Base-by-base conservation (phyloP, 2,113 vertebrate genomes). In the Pithys albifrons region DNA sequence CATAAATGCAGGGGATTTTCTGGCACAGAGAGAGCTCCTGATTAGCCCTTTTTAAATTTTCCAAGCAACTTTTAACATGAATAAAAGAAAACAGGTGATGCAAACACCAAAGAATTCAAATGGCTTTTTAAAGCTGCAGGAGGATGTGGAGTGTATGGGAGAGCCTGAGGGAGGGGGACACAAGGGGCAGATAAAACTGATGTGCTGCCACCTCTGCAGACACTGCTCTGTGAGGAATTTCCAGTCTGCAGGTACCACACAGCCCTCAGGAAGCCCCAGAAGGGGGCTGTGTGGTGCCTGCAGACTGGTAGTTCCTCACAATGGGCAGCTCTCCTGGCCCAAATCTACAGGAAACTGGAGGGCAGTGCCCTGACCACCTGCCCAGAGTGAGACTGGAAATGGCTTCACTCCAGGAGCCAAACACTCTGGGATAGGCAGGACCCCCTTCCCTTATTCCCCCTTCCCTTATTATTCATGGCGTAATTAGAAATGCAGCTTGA, bases 81-180 rank as follows among this genome's bases (percentile, higher is more conserved):
- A 86, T 86, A 95, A 94, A 96, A 96, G 91, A 91, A 96, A 96
- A 94, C 74, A 97, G 95, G 90, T 95, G 93, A 97, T 58, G 86
- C 91, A 97, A 96, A 70, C 78, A 37, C n/a, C 70, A 67, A 96
- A 77, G 96, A 97, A 97, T 97, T 80, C 87, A 43, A 67, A 79
- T 19, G 55, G 79, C 17, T 58, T 91, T 91, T 89, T 52, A 70
- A 89, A 93, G 78, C 87, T 82, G 72, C n/a, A 45, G 43, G 78
- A 74, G 82, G 55, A 88, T 29, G 12, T 24, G 5, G 84, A 62
- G 41, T 1, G 15, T 55, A 57, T 46, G 43, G 39, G n/a, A 71
- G 39, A 67, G 83, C 86, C 69, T n/a, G 48, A 54, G 49, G 57
- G 43, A 35, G 28, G 33, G 31, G 51, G 37, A n/a, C 18, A n/a